Base-by-base conservation (phyloP, 2,797 vertebrate genomes). In the Arnoldichthys spilopterus region DNA sequence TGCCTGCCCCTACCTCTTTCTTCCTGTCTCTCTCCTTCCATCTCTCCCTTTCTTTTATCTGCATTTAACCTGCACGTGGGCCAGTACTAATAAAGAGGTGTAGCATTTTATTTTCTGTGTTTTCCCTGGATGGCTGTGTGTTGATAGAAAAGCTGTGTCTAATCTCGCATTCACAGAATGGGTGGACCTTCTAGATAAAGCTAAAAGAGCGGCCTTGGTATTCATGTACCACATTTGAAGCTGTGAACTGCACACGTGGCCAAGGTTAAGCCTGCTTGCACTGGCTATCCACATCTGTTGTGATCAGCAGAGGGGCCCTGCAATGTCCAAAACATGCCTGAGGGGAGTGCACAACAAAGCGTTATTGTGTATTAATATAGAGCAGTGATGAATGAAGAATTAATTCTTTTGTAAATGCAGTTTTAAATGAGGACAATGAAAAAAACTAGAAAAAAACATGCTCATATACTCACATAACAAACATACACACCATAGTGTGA, bases 161-260 rank as follows among this genome's bases (percentile, higher is more conserved):
- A 82, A 84, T 84, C 84, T 84, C 45, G 24, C 28, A 82, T 79
- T 79, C 73, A 74, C 82, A 82, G 73, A 77, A 61, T 81, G 53
- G 24, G 74, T 77, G 72, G 80, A 49, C 72, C 72, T 71, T 80
- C 82, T 66, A 82, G 59, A 77, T 74, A 69, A 83, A 78, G 76
- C 80, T 53, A 58, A 79, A 76, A 66, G 78, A 82, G 58, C 64
- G 66, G 58, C 59, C 22, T 76, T 70, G 80, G 62, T 71, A 76
- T 80, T 71, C 63, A 78, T 78, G 76, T 56, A 62, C 32, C 59
- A 73, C 4, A n/a, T 68, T 61, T 47, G 61, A 74, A 66, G 74
- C 63, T 76, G 47, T 70, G 59, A 72, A 67, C 58, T 53, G 30
- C 76, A 72, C 54, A 67, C 70, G 53, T 24, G 58, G 34, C 49